Evolutionary conservation across 2,113 vertebrate species (phyloP), one percentile per base, ranked within the genome.

Genomic region (Xiphophorus maculatus): DNA sequence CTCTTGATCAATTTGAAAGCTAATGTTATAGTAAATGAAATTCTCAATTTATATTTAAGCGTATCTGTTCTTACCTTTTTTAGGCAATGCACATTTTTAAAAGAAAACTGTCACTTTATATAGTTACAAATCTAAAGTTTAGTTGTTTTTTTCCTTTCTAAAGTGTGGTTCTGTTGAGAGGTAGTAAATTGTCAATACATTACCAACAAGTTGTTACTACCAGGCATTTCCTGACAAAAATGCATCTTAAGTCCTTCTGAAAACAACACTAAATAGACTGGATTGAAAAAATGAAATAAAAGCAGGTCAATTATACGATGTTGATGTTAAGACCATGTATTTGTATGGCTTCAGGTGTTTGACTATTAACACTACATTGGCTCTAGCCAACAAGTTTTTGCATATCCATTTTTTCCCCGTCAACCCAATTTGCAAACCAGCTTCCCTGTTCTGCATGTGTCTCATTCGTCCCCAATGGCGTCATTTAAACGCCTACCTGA

Each of bases 401-500:
- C 74, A 77, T 73, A 27, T 33, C 2, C n/a, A 19, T 42, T 64
- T 64, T 15, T 35, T 67, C 72, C n/a, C 32, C 44, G 13, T 8
- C 25, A 15, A 1, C 22, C 64, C 51, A 68, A 80, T 85, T 82
- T 89, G 71, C 66, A 89, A 83, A n/a, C 8, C 30, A 33, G 58
- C 74, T 67, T 86, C 84, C 66, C 61, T n/a, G 29, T 81, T 86
- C 79, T 63, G 58, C 54, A 76, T 69, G 63, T 42, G 33, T 13
- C 10, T 7, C 29, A 48, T 64, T 73, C 4, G 29, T 66, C 13
- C 68, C 54, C 7, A 17, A n/a, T 40, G 60, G 32, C 54, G 54
- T 83, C 63, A 70, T 51, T 11, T 19, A 65, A 71, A 66, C 28
- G 51, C 68, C 40, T 25, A 10, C 19, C 60, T 90, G 81, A 88